Base-by-base conservation (phyloP, 2,888 invertebrate species). In the Sphaerophoria taeniata region DNA sequence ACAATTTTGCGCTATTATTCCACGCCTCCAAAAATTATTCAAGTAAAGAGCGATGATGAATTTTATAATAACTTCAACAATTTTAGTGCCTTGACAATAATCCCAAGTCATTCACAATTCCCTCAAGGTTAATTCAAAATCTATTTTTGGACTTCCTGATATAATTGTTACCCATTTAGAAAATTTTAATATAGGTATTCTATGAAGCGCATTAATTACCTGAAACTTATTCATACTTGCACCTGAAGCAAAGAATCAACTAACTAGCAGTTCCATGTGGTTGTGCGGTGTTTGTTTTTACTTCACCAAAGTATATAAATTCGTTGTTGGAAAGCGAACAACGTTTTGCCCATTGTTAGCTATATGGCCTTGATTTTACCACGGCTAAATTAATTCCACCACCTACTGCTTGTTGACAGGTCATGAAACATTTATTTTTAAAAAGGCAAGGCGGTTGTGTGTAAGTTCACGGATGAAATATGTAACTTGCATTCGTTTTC, bases 381-480 rank as follows among this genome's bases (percentile, higher is more conserved):
- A 49, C 45, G 31, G 73, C 34, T 53, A 31, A 58, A 31, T 45
- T 60, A 61, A 80, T 72, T 75, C 36, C 75, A 78, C 78, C 71
- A 76, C 80, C 72, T 71, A 67, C 79, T 71, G 83, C 24, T 72
- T 65, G 65, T 70, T 75, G 83, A 75, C 76, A 84, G 80, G 84
- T 84, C 80, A 84, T 61, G 61, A 72, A 79, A 76, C 76, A 76
- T 72, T 84, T 72, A 76, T 61, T 45, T 61, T 65, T 67, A 49
- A 36, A 75, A 36, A 51, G 49, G 36, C 36, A 39, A 51, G 36
- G n/a, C 51, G 24, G 51, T 65, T 36, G 14, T 51, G 14, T 36
- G 14, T 51, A 11, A 65, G 36, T 51, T 70, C 45, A 14, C 43
- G 45, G 55, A 45, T n/a, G 14, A 43, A 34, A 56, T 6, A 65